These are phyloP conservation scores for Willisornis vidua DNA, from an alignment of 2,113 vertebrate species.

Conservation along the genomic window DNA sequence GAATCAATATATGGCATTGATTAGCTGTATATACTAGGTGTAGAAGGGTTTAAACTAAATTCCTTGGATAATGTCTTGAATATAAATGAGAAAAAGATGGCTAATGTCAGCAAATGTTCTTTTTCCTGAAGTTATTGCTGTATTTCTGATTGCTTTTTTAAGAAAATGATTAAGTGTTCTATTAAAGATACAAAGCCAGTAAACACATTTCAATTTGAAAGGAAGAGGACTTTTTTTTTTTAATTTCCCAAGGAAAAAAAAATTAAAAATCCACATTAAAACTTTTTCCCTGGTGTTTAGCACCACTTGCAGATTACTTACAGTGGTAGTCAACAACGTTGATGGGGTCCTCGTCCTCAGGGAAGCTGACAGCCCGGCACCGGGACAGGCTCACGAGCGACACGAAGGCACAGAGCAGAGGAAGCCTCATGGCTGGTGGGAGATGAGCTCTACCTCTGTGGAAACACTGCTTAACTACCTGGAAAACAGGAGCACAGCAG, in stretches of 20 bases:
- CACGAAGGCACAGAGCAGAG: constrained; percentile 76
- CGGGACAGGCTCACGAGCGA: constrained; percentile 79
- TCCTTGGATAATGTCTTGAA: constrained; percentile 78
- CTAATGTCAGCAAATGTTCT: constrained; percentile 73
- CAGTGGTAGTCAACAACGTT: constrained; percentile 91
- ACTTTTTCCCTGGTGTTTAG: neutral
- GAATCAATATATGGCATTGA: constrained; percentile 82
- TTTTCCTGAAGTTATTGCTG: constrained; percentile 57
- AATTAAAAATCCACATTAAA: neutral
- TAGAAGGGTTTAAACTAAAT: constrained; percentile 85
- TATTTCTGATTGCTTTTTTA: constrained; percentile 60
- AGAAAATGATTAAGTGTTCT: constrained; percentile 64
- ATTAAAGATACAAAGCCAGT: constrained; percentile 52
- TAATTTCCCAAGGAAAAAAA: neutral
- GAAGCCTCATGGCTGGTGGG: constrained; percentile 85
- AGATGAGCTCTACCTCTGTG: constrained; percentile 70
- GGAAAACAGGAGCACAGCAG: constrained; percentile 43
- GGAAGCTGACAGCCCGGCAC: constrained; percentile 89
- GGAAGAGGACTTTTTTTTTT: neutral
- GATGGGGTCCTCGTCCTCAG: constrained; percentile 88
- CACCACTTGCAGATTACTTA: constrained; percentile 74
- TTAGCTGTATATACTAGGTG: constrained; percentile 82
- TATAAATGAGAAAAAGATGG: constrained; percentile 78
- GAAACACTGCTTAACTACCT: constrained; percentile 80
- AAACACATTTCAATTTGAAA: constrained; percentile 38